These are phyloP conservation scores for Eptatretus atami DNA, from an alignment of 2,797 vertebrate species.

Conservation along the genomic window DNA sequence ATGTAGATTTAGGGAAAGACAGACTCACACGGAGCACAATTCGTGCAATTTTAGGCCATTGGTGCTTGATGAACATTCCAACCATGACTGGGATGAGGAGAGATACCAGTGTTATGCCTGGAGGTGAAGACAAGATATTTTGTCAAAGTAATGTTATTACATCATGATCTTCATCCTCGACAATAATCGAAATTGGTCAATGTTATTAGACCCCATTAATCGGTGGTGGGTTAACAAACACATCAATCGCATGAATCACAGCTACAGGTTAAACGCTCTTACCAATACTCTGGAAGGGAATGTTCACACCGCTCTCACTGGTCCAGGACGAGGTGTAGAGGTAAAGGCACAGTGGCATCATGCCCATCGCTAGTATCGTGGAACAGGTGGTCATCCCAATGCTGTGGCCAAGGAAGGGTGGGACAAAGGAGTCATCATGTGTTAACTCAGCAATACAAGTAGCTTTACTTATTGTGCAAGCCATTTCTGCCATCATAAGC, in stretches of 20 bases:
- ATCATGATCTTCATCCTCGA: too few relatives aligned
- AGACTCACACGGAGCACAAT: constrained; percentile 45
- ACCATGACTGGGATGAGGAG: constrained; percentile 35
- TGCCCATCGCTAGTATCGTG: constrained; percentile 60
- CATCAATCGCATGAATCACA: too few relatives aligned
- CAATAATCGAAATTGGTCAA: too few relatives aligned
- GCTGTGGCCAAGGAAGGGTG: constrained; percentile 14
- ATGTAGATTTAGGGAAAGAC: not conserved
- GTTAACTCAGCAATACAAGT: too few relatives aligned
- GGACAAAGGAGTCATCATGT: too few relatives aligned
- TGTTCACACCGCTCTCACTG: constrained; percentile 21
- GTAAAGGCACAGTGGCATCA: constrained; percentile 84
- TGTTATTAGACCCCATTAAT: too few relatives aligned
- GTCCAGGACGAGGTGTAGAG: constrained; percentile 55
- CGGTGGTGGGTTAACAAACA: too few relatives aligned
- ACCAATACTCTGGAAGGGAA: constrained; percentile 70
- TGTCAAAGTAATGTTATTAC: too few relatives aligned
- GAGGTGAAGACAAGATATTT: not conserved
- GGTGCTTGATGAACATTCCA: constrained; percentile 40
- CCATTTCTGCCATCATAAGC: too few relatives aligned
- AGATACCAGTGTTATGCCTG: constrained; percentile 40
- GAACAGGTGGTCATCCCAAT: constrained; percentile 90
- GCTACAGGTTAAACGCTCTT: constrained; percentile 10
- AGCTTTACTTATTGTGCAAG: too few relatives aligned
- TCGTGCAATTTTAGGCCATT: constrained; percentile 35